Base-by-base conservation (phyloP, 2,113 vertebrate genomes). In the Gnathonemus echidnorhynchus region DNA sequence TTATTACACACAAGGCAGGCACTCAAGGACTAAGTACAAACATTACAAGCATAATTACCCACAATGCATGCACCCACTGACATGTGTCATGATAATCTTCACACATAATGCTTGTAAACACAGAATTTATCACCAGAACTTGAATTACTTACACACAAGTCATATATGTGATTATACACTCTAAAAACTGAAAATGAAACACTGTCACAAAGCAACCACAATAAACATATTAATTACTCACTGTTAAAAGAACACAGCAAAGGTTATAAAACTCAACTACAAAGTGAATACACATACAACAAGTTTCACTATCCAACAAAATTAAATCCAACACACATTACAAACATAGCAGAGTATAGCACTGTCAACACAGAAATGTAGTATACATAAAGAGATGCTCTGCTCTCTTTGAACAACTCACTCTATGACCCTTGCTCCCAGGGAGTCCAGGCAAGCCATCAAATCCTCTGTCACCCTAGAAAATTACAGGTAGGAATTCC, bases 401-500 rank as follows among this genome's bases (percentile, higher is more conserved):
- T 50, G 42, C 11, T 66, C 6, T 3, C 42, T 13, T 24, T 48
- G 46, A 19, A 62, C 5, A 10, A 74, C 89, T 90, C 58, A 97
- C 97, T 93, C 93, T 95, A 92, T 97, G 97, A 90, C 98, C 98
- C 89, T 98, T 97, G 93, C 97, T 95, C 85, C 98, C 98, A 6
- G 96, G 96, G 89, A 98, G 96, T 91, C 98, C 98, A 0, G 97
- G 97, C 48, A 98, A 95, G 88, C 98, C 98, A 8, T 98, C 97
- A 89, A 98, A 98, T 77, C 98, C 98, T 86, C 97, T 95, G 89
- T 99, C 98, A 13, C 98, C 98, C 98, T 98, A 93, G 15, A 87
- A 53, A 49, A 86, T 45, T 24, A n/a, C 83, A 86, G 46, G 27
- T 5, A 31, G 86, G 4, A 6, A 87, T 53, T 52, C 27, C 48